Percentiles rank a stretch among this genome's conserved stretches.
phyloP scores from a whole-genome alignment of 2,888 invertebrate species.

The Papilio demoleus region DNA sequence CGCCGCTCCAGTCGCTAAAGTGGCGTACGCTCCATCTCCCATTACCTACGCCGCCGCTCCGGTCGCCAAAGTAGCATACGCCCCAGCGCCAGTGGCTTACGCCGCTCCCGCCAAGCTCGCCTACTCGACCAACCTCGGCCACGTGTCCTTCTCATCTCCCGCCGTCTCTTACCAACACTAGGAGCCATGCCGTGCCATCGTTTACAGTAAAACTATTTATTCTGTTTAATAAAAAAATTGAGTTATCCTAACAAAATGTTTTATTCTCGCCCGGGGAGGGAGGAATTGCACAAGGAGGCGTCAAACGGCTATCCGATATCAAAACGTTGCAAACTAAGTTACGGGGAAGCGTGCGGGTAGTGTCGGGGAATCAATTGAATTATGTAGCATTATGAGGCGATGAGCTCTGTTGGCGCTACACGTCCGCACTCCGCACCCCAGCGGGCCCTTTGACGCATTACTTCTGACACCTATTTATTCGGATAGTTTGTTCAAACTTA shows the following conservation, averaged over 20 bases:
- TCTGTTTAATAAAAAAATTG: slow-evolving; percentile 58
- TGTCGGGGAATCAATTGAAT: slow-evolving; percentile 83
- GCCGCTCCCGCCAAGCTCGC: slow-evolving; percentile 52
- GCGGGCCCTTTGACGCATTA: slow-evolving; percentile 71
- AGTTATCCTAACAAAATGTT: slow-evolving; percentile 48
- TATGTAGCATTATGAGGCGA: slow-evolving; percentile 80
- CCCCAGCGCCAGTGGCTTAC: slow-evolving; percentile 55
- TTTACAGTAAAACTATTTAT: slow-evolving; percentile 61
- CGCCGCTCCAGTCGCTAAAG: slow-evolving; percentile 51
- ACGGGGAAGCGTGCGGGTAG: slow-evolving; percentile 79
- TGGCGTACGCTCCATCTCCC: slow-evolving; percentile 52
- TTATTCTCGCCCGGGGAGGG: slow-evolving; percentile 62
- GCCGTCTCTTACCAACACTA: slow-evolving; percentile 74
- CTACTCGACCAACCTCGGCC: slow-evolving; percentile 53
- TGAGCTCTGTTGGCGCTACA: slow-evolving; percentile 77
- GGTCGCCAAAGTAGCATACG: slow-evolving; percentile 53
- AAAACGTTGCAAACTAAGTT: slow-evolving; percentile 82
- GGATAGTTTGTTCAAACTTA: slow-evolving; percentile 61
- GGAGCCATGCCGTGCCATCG: slow-evolving; percentile 52
- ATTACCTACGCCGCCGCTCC: slow-evolving; percentile 49
- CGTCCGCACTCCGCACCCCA: slow-evolving; percentile 62
- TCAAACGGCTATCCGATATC: slow-evolving; percentile 80
- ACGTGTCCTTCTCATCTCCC: slow-evolving; percentile 69
- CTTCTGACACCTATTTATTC: slow-evolving; percentile 78
- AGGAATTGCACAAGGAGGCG: slow-evolving; percentile 75